A percentile compares a stretch with the other conserved stretches of the same genome.
Evolutionary conservation across 2,797 vertebrate genomes (phyloP).

Genomic region (Enteromius thamalakanensis): DNA sequence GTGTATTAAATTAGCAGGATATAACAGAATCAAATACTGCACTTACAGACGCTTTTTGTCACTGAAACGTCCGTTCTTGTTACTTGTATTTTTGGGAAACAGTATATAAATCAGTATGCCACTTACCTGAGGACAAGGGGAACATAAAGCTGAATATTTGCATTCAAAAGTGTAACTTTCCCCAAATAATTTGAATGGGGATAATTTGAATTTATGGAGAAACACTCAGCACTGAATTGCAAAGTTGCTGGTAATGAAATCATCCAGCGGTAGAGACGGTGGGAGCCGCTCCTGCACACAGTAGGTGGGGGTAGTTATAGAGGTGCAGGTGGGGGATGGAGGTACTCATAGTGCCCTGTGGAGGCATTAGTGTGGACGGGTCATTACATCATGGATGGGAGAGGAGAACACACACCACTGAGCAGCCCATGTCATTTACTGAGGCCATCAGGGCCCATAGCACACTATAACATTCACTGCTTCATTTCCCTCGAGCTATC

Average conservation of each 20-base stretch:
- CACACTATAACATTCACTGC: conserved; percentile 65
- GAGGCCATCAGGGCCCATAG: conserved; percentile 63
- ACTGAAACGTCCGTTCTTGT: background rate
- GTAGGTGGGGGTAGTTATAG: conserved; percentile 45
- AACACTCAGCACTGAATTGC: conserved; percentile 40
- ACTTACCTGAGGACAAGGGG: conserved; percentile 32
- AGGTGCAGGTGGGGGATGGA: conserved; percentile 60
- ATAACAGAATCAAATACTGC: background rate
- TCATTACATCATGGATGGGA: conserved; percentile 67
- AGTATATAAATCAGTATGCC: conserved; percentile 41
- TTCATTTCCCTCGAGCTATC: conserved; percentile 63
- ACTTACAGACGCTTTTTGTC: background rate
- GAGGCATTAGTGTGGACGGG: conserved; percentile 66
- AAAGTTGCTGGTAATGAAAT: conserved; percentile 55
- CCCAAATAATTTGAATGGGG: conserved; percentile 46
- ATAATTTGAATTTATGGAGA: conserved; percentile 54
- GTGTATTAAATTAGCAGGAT: background rate
- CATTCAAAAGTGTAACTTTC: conserved; percentile 48
- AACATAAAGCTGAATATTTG: conserved; percentile 42
- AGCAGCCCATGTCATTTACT: conserved; percentile 66
- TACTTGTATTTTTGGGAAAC: background rate
- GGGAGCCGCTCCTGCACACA: conserved; percentile 42
- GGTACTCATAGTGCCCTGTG: conserved; percentile 61
- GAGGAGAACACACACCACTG: conserved; percentile 62
- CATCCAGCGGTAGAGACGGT: conserved; percentile 41